These are phyloP conservation scores for Fregetta grallaria DNA, from an alignment of 2,113 vertebrate species.

Conservation along the genomic window DNA sequence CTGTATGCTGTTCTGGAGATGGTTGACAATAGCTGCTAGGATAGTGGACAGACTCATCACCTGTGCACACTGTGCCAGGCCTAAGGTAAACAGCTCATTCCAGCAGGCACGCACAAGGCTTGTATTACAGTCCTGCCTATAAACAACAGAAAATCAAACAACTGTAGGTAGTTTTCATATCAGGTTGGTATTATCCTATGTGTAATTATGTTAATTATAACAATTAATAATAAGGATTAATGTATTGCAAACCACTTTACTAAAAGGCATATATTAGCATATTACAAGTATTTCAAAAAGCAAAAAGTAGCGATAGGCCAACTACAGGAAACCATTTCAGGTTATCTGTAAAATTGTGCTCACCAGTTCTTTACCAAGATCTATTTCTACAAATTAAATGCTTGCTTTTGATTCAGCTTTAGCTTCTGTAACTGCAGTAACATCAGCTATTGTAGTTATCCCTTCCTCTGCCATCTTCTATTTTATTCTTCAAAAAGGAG, in stretches of 20 bases:
- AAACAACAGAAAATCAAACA: background rate
- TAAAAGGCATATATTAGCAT: background rate
- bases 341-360: background rate
- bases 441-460: background rate
- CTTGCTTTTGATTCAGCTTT: background rate
- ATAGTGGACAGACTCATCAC: conserved; percentile 98
- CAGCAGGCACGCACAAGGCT: conserved; percentile 94
- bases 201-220: background rate
- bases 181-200: background rate
- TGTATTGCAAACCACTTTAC: background rate
- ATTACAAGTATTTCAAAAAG: background rate
- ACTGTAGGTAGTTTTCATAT: background rate
- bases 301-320: background rate
- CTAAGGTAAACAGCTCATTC: conserved; percentile 98
- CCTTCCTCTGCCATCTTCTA: background rate
- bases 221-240: background rate
- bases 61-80: conserved; percentile 94
- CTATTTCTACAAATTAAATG: background rate
- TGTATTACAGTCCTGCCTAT: conserved; percentile 94
- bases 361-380: background rate
- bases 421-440: background rate
- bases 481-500: background rate
- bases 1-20: conserved; percentile 95
- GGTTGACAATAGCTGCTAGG: conserved; percentile 94
- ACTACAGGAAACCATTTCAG: background rate